Base-by-base conservation (phyloP, 2,888 invertebrate genomes). In the Ischnus inquisitorius region DNA sequence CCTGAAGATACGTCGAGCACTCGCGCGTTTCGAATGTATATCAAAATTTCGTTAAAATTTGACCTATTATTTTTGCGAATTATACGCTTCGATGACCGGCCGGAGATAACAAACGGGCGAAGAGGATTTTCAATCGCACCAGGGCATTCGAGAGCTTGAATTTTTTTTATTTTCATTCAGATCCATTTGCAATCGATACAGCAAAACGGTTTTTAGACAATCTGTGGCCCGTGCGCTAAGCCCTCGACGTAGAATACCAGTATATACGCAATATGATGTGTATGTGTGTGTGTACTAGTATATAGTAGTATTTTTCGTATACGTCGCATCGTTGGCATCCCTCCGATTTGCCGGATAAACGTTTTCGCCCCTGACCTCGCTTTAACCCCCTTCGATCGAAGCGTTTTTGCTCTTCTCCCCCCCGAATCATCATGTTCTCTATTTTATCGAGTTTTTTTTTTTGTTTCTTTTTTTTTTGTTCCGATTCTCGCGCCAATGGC, bases 121-220 rank as follows among this genome's bases (percentile, higher is more conserved):
- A 71, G 48, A 34, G 51, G 71, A 84, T 80, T 80, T 77, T 80
- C 77, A 84, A 80, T 78, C 64, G 57, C 60, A 43, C 46, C 54
- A 22, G 34, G 34, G 28, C 77, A 72, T 69, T 74, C 34, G 3
- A 77, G 62, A 65, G 80, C 67, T 77, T 76, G 19, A n/a, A 34
- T 41, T 51, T 64, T 22, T 54, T 46, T 67, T 65, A 39, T 43
- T 43, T 43, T n/a, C 10, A 57, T 64, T 54, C 39, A 22, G 48
- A 83, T 72, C 64, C 80, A 84, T 80, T 77, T 78, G 80, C 72
- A 80, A 84, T 80, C 83, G 79, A 84, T 84, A 84, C 83, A 84
- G 77, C 68, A 84, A 84, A 84, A 84, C 83, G 80, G 77, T 84
- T 84, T 80, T 84, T 78, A 64, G 80, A 77, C 77, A 84, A 80